Evolutionary conservation across 2,113 vertebrate species (phyloP), one percentile per base, ranked within the genome.

Genomic region (Opisthocomus hoazin): DNA sequence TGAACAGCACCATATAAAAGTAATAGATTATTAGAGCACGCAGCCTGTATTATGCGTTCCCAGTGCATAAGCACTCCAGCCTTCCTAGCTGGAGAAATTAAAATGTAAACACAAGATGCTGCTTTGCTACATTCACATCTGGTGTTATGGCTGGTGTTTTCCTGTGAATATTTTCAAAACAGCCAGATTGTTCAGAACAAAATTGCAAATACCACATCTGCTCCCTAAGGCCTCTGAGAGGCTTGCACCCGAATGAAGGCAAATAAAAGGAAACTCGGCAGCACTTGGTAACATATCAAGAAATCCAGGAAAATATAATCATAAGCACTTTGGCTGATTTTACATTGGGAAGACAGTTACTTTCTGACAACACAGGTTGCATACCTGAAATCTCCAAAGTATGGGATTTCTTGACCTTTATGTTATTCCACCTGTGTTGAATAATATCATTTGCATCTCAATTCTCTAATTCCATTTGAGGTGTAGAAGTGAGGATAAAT

Each of bases 51-150:
- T 84, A 21, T 45, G 70, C 3, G 24, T 89, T 94, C 83, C 88
- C 84, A 82, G 57, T 70, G 65, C 57, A 90, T 61, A 85, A 80
- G 87, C 87, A 92, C 69, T 88, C 68, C 37, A 95, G 89, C 80
- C 81, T 96, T 87, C 84, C 90, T 93, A 97, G 92, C 66, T 80
- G 89, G 93, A 96, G 96, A 97, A 96, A 95, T 94, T 88, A 95
- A 97, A 96, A 93, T 83, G 92, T 94, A 97, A 96, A 96, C 92
- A 96, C 95, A 97, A 96, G 97, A 97, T 97, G 94, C 86, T 96
- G 85, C 89, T 94, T 94, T 96, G 84, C 89, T 96, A 65, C 61
- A 90, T 90, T 94, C 90, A 94, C 94, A 96, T 97, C 95, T 97
- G 97, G 90, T 95, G 93, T 95, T 96, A 90, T 92, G 86, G 87